Percentiles rank a stretch among this genome's conserved stretches.
phyloP scores from a whole-genome alignment of 2,888 invertebrate genomes.

The Stegophylla sp. region DNA sequence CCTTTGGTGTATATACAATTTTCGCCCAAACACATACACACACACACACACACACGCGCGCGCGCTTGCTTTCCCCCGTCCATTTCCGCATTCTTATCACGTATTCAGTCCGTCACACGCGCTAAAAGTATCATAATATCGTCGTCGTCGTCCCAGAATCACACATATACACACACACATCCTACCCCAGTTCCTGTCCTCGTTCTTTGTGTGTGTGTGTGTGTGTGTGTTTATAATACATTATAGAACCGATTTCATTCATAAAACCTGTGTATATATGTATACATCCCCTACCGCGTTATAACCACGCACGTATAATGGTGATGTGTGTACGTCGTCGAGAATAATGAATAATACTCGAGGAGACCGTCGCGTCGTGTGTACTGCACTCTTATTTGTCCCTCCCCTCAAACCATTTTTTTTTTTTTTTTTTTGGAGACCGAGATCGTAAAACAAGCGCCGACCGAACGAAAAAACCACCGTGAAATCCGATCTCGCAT shows the following conservation, averaged over 20 bases:
- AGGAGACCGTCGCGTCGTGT: too few relatives aligned
- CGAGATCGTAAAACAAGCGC: too few relatives aligned
- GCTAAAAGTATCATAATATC: constrained; percentile 51
- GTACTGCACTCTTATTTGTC: too few relatives aligned
- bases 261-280: constrained; percentile 12
- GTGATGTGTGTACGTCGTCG: background rate
- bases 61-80: background rate
- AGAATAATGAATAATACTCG: constrained; percentile 23
- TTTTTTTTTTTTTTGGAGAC: too few relatives aligned
- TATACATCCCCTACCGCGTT: too few relatives aligned
- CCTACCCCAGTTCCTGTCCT: background rate
- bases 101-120: constrained; percentile 48
- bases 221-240: too few relatives aligned
- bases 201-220: constrained; percentile 27
- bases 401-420: too few relatives aligned
- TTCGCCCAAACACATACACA: background rate
- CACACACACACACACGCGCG: background rate
- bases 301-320: too few relatives aligned
- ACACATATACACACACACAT: background rate
- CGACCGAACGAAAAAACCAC: too few relatives aligned
- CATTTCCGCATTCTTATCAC: constrained; percentile 37
- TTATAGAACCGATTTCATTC: constrained; percentile 29
- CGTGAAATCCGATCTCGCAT: too few relatives aligned
- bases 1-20: background rate
- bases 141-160: background rate